These are phyloP conservation scores for Netelia melanura DNA, from an alignment of 2,888 invertebrate genomes.

Conservation along the genomic window DNA sequence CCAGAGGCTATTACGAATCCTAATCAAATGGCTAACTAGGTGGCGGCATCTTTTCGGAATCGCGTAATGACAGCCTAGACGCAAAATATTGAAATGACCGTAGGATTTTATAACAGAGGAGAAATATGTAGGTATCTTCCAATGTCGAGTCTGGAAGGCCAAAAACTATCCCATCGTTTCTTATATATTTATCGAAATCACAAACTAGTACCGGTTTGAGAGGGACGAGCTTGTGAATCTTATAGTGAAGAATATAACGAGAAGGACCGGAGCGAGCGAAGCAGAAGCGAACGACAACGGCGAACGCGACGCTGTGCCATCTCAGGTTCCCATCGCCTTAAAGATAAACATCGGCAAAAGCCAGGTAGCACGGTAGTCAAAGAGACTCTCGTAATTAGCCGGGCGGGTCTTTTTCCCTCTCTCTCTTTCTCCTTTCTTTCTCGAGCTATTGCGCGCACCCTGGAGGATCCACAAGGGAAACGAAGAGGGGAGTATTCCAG, in stretches of 20 bases:
- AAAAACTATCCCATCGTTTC: constrained; percentile 9
- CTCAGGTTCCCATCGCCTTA: constrained; percentile 77
- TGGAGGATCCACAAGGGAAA: constrained; percentile 64
- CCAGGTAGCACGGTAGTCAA: constrained; percentile 79
- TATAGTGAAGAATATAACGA: constrained; percentile 59
- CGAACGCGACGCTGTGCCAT: constrained; percentile 77
- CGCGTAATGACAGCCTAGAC: background rate
- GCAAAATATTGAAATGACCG: background rate
- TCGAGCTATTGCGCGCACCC: constrained; percentile 63
- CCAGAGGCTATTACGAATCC: no score
- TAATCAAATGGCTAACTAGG: background rate
- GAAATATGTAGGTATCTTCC: background rate
- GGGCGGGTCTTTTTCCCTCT: constrained; percentile 68
- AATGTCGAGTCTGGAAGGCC: background rate
- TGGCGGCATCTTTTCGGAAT: background rate
- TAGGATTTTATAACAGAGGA: background rate
- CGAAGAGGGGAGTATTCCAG: constrained; percentile 71
- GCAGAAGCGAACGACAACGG: constrained; percentile 50
- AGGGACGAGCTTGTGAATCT: constrained; percentile 48
- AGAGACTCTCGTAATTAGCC: constrained; percentile 81
- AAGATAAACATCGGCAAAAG: constrained; percentile 80
- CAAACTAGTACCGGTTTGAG: constrained; percentile 49
- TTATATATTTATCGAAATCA: constrained; percentile 35
- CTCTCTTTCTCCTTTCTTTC: constrained; percentile 53
- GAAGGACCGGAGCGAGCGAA: constrained; percentile 52